phyloP scores from a whole-genome alignment of 1,140 invertebrate genomes.

The Oreohelix idahoensis region DNA sequence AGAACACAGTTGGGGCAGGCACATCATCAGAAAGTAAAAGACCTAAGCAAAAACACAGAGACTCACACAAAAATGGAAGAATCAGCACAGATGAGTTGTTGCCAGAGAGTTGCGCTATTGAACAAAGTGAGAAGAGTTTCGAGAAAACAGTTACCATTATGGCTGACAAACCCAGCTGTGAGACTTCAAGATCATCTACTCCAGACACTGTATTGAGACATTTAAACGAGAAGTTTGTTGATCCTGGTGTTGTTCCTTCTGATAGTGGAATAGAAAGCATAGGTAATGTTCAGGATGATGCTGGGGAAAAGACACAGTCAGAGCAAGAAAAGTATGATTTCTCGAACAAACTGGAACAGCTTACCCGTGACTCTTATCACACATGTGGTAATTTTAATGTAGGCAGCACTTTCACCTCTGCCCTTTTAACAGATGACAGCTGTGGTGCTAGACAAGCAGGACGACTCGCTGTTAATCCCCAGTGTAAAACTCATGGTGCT shows the following conservation, averaged over 20 bases:
- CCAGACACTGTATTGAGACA: background rate
- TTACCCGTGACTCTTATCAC: conserved; percentile 35
- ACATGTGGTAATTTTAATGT: conserved; percentile 38
- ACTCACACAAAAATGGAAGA: conserved; percentile 68
- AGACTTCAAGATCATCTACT: background rate
- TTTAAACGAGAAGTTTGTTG: background rate
- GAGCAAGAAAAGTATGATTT: background rate
- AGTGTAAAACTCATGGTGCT: conserved; percentile 24
- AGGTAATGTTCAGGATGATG: conserved; percentile 12
- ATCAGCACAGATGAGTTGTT: conserved; percentile 52
- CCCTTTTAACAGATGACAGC: conserved; percentile 34
- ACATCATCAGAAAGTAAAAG: background rate
- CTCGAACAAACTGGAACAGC: conserved; percentile 19
- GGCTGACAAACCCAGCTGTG: background rate
- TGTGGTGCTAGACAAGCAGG: conserved; percentile 42
- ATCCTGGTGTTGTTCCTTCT: conserved; percentile 42
- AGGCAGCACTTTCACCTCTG: too few species aligned
- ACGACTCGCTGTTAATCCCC: background rate
- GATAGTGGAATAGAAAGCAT: conserved; percentile 55
- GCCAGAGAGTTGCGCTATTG: background rate
- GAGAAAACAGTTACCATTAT: background rate
- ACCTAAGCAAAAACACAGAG: conserved; percentile 64
- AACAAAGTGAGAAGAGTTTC: background rate
- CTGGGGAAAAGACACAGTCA: background rate
- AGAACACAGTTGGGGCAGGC: background rate